Evolutionary conservation across 1,140 invertebrate genomes (phyloP), one percentile per base, ranked within the genome.

Genomic region (Drosophila navojoa): DNA sequence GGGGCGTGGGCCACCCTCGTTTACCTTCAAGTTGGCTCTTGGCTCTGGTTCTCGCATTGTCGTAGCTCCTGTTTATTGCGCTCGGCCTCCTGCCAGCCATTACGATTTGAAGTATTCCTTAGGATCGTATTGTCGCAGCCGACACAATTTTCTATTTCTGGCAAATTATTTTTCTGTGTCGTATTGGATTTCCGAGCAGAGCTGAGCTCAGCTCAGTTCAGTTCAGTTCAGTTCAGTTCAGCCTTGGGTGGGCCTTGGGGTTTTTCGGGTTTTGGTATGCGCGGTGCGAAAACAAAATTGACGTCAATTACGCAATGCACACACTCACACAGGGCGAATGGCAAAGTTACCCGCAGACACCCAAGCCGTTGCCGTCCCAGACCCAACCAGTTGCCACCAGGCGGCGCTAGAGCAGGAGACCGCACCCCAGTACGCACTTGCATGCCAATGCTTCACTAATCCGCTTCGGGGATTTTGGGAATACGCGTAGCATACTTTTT

Each of bases 381-480:
- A 22, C 10, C 42, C 44, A 58, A 71, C 59, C 71, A 74, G 59
- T 66, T 71, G 61, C 25, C 69, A 76, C 69, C 81, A 86, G 73
- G 61, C 72, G 13, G 13, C 5, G 13, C 2, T 3, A 7, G 42
- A 44, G 42, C 6, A 5, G 2, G 42, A 73, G 44, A 58, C 60
- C 63, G 59, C 62, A 66, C 55, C 72, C 54, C 15, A 40, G 19
- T 11, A 10, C 58, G 10, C 32, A 42, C 55, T 63, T 50, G 62
- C 66, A 61, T 79, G 55, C 61, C 66, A 44, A 54, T 63, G 74
- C 70, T 70, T 45, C 53, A 66, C 75, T 91, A 91, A 91, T 91
- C 90, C 90, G 90, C 90, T 91, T 90, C 90, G 76, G 90, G 90
- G 90, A 91, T 91, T 91, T 91, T 84, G 90, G 90, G 90, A 91